Percentiles rank a stretch among this genome's conserved stretches.
Conservation (phyloP, 2,113 vertebrate genomes). For the Gymnogyps californianus region DNA sequence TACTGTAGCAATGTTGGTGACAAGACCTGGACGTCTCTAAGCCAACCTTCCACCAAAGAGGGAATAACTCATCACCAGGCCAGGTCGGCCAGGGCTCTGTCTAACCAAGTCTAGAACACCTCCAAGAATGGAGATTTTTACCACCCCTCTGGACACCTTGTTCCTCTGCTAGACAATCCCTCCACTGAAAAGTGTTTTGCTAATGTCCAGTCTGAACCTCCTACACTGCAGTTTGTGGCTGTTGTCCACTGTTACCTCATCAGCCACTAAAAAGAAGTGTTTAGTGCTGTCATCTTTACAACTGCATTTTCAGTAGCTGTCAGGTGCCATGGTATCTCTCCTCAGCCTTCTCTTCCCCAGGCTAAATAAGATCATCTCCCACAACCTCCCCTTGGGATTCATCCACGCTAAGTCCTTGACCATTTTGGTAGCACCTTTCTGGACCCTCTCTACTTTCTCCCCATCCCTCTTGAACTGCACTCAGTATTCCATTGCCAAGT, state of each 20-base stretch:
- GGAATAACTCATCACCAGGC: background rate
- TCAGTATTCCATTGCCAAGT: background rate
- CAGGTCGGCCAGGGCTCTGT: background rate
- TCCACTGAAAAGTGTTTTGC: background rate
- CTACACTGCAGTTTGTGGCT: background rate
- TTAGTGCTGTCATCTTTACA: background rate
- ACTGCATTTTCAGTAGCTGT: background rate
- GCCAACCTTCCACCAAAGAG: background rate
- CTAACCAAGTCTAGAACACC: background rate
- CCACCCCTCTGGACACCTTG: background rate
- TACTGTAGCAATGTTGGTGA: background rate
- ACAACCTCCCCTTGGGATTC: background rate
- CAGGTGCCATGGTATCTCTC: background rate
- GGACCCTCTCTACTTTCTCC: background rate
- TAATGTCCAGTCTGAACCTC: background rate
- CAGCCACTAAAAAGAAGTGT: background rate
- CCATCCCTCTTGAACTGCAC: background rate
- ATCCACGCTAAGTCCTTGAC: background rate
- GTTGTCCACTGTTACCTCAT: background rate
- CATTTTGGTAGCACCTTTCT: background rate
- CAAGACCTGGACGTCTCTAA: background rate
- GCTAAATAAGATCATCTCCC: background rate
- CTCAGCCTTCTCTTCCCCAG: background rate
- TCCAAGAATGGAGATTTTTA: background rate
- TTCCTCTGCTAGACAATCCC: background rate